Conservation (phyloP, 2,888 invertebrate species). For the Mallateleia sp. region DNA sequence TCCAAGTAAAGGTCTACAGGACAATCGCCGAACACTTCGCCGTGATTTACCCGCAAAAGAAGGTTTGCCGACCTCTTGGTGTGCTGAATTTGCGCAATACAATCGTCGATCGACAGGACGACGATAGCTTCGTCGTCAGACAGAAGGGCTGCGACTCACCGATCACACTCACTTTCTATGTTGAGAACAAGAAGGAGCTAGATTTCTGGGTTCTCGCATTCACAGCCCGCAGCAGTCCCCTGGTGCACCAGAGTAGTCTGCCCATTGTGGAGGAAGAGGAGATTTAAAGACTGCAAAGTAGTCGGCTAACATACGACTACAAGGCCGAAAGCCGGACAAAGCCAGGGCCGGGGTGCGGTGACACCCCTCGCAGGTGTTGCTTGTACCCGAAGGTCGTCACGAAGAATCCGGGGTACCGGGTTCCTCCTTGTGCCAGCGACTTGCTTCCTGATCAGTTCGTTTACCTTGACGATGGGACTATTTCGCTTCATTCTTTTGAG, state of each 20-base stretch:
- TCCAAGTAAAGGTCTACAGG: conserved; percentile 92
- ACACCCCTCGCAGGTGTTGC: not conserved
- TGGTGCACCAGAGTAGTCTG: conserved; percentile 91
- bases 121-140: conserved; percentile 91
- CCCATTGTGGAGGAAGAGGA: conserved; percentile 92
- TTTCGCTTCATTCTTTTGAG: no score
- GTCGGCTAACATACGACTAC: not conserved
- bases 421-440: no score
- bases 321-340: conserved; percentile 16
- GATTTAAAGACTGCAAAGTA: conserved; percentile 87
- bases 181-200: conserved; percentile 91
- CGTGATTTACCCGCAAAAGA: conserved; percentile 92
- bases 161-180: conserved; percentile 91
- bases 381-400: no score
- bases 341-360: not conserved
- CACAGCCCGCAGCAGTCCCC: conserved; percentile 90
- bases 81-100: conserved; percentile 92
- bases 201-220: conserved; percentile 92
- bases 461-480: no score
- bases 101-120: conserved; percentile 90
- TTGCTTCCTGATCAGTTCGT: no score
- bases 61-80: conserved; percentile 91
- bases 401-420: no score
- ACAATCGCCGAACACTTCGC: conserved; percentile 92
- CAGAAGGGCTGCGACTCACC: conserved; percentile 92